These are phyloP conservation scores for Synanthedon formicaeformis DNA, from an alignment of 2,888 invertebrate species.

Conservation along the genomic window DNA sequence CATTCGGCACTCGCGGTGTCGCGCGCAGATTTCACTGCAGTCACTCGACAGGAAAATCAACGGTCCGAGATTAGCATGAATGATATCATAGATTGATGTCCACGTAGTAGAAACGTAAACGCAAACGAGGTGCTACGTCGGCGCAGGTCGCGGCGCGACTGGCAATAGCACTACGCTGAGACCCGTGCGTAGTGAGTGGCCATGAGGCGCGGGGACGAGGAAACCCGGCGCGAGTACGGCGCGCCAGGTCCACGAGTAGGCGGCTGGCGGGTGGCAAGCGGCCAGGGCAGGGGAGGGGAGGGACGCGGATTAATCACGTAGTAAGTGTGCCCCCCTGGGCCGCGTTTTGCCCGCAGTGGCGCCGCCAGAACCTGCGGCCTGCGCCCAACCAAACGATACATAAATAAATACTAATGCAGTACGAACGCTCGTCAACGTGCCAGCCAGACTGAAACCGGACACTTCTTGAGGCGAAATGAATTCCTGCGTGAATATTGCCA, in stretches of 20 bases:
- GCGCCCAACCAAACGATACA: conserved; percentile 56
- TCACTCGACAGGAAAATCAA: conserved; percentile 60
- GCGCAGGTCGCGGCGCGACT: conserved; percentile 67
- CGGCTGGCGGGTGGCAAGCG: conserved; percentile 13
- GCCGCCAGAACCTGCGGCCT: conserved; percentile 56
- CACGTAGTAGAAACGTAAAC: conserved; percentile 19
- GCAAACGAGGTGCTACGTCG: conserved; percentile 40
- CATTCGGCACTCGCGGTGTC: conserved; percentile 60
- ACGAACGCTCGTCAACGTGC: conserved; percentile 55
- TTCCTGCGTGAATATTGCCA: conserved; percentile 60
- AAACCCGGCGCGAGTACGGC: conserved; percentile 68
- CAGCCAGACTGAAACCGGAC: conserved; percentile 69
- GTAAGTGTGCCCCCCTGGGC: conserved; percentile 62
- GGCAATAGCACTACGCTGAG: conserved; percentile 59
- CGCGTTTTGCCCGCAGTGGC: conserved; percentile 30
- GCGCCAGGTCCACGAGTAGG: conserved; percentile 34
- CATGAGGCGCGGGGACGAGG: conserved; percentile 71
- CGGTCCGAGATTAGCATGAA: conserved; percentile 62
- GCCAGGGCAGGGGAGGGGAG: conserved; percentile 22
- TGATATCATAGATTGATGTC: conserved; percentile 46
- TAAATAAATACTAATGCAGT: conserved; percentile 65
- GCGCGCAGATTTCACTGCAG: conserved; percentile 47
- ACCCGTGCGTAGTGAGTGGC: conserved; percentile 68
- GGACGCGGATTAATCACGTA: conserved; percentile 66
- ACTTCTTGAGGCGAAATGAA: conserved; percentile 54